Conservation (phyloP, 2,113 vertebrate genomes). For the Bungarus multicinctus region DNA sequence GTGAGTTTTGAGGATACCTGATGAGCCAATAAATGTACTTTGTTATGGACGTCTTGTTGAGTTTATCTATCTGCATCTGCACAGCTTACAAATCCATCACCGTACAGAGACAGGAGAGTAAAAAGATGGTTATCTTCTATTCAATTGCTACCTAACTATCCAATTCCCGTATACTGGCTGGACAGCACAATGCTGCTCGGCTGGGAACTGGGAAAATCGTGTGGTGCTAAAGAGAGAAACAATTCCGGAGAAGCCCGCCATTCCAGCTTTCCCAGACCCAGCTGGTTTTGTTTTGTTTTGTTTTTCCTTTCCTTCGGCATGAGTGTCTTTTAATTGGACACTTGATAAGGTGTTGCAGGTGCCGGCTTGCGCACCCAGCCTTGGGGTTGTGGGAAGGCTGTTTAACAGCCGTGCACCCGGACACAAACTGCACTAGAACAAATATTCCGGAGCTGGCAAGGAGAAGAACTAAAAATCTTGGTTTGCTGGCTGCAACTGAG, state of each 20-base stretch:
- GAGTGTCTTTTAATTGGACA: conserved; percentile 25
- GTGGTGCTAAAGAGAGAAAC: background rate
- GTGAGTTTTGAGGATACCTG: no score
- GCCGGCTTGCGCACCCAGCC: background rate
- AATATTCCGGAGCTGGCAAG: background rate
- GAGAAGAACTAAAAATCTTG: background rate
- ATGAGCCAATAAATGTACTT: no score
- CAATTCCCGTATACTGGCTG: no score
- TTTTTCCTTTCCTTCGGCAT: accelerated
- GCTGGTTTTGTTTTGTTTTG: background rate
- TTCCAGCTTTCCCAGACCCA: accelerated
- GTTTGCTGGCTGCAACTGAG: accelerated
- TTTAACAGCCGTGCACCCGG: accelerated
- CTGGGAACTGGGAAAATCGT: background rate
- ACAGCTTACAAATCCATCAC: no score
- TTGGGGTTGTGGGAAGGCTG: accelerated
- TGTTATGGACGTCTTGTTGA: no score
- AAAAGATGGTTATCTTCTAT: no score
- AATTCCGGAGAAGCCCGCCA: background rate
- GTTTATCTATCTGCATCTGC: no score
- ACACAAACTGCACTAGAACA: accelerated
- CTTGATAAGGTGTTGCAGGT: accelerated
- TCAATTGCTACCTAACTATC: no score
- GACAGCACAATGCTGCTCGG: no score
- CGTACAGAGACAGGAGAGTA: no score